Evolutionary conservation across 2,888 invertebrate genomes (phyloP).

Genomic region (Pachliopta kotzebuea): DNA sequence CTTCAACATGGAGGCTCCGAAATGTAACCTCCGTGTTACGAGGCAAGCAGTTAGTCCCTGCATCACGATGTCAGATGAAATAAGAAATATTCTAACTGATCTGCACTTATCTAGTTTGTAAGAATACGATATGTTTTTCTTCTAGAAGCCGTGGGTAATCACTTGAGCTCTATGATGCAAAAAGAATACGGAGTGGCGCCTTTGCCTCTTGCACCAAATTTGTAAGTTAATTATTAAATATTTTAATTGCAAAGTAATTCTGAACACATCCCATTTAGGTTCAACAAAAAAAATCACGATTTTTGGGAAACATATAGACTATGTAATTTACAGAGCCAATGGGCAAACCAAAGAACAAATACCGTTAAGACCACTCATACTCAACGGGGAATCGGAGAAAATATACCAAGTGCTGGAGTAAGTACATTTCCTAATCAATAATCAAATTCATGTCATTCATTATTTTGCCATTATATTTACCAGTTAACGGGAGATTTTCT

Average conservation of each 20-base stretch:
- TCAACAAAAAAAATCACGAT: not conserved
- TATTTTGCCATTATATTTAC: conserved; percentile 32
- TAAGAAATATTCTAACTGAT: too few relatives aligned
- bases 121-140: conserved; percentile 8
- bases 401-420: conserved; percentile 87
- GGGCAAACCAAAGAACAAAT: conserved; percentile 85
- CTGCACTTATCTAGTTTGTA: not conserved
- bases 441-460: conserved; percentile 33
- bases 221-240: conserved; percentile 51
- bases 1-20: too few relatives aligned
- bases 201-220: conserved; percentile 61
- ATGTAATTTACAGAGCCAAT: conserved; percentile 53
- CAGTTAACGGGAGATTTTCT: conserved; percentile 27
- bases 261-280: not conserved
- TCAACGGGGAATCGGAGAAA: conserved; percentile 83
- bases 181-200: conserved; percentile 66
- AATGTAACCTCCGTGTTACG: too few relatives aligned
- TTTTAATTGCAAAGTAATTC: not conserved
- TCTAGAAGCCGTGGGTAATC: conserved; percentile 69
- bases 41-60: too few relatives aligned
- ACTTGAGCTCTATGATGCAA: conserved; percentile 77
- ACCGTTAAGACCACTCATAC: conserved; percentile 87
- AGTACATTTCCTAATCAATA: conserved; percentile 59
- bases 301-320: not conserved
- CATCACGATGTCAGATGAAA: too few relatives aligned